These are phyloP conservation scores for Petrocephalus zakoni DNA, from an alignment of 2,113 vertebrate species.

Conservation along the genomic window DNA sequence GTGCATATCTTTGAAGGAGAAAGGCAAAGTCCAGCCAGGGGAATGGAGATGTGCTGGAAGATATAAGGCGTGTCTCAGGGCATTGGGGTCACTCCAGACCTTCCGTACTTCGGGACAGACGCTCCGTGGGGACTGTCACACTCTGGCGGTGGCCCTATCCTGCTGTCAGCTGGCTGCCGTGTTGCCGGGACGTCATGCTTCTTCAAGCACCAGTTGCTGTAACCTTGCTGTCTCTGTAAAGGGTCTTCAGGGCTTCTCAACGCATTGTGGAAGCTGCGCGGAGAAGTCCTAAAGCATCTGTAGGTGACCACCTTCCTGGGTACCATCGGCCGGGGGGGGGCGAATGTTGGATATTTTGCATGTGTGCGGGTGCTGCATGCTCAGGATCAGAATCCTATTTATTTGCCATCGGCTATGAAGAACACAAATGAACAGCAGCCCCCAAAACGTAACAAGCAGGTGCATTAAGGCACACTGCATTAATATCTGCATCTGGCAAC, in stretches of 20 bases:
- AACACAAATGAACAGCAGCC: neutral
- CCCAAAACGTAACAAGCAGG: neutral
- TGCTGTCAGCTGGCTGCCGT: neutral
- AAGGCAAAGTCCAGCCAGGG: slow-evolving; percentile 12
- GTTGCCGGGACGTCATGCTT: neutral
- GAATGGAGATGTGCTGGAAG: neutral
- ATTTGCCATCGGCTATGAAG: neutral
- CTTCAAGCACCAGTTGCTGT: neutral
- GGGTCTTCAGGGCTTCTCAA: neutral
- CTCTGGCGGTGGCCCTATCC: neutral
- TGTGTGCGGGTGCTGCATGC: neutral
- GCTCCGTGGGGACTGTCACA: neutral
- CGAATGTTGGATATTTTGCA: neutral
- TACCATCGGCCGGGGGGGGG: neutral
- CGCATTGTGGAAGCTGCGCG: neutral
- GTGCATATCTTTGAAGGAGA: neutral
- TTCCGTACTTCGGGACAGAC: too few species aligned
- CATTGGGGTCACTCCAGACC: neutral
- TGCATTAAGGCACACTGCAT: neutral
- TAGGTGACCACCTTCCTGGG: neutral
- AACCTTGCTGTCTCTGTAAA: neutral
- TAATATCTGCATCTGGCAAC: neutral
- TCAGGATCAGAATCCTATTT: neutral
- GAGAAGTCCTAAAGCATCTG: neutral
- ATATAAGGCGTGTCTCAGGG: neutral